These are phyloP conservation scores for Gavia stellata DNA, from an alignment of 2,113 vertebrate genomes.

Conservation along the genomic window DNA sequence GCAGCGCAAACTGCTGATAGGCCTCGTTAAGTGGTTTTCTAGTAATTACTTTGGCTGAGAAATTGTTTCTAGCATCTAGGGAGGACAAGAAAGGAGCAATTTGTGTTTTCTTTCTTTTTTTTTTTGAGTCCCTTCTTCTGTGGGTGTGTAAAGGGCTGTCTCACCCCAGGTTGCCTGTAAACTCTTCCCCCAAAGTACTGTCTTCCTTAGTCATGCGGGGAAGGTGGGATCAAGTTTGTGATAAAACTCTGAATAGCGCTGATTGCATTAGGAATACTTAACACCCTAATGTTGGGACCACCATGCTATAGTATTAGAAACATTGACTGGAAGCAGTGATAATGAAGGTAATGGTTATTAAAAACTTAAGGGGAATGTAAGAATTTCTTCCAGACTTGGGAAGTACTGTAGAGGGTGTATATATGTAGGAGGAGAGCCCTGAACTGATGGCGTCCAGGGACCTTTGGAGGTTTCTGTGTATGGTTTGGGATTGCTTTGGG, in stretches of 20 bases:
- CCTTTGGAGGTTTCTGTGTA: not conserved
- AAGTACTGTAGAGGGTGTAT: not conserved
- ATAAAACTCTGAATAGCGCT: not conserved
- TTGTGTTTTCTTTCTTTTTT: not conserved
- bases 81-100: not conserved
- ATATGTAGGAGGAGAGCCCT: not conserved
- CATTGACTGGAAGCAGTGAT: fast-evolving
- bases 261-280: not conserved
- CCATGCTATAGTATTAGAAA: fast-evolving
- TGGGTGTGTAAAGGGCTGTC: not conserved
- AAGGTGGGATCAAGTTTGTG: not conserved
- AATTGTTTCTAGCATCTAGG: fast-evolving
- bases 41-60: not conserved
- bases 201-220: not conserved
- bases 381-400: not conserved
- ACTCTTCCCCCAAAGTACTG: not conserved
- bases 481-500: not conserved
- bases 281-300: not conserved
- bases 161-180: not conserved
- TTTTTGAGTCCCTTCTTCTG: not conserved
- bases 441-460: not conserved
- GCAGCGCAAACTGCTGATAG: not conserved
- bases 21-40: not conserved
- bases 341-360: not conserved
- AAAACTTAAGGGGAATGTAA: not conserved